Evolutionary conservation across 2,888 invertebrate species (phyloP).

Genomic region (Prostheceraeus crozeri): DNA sequence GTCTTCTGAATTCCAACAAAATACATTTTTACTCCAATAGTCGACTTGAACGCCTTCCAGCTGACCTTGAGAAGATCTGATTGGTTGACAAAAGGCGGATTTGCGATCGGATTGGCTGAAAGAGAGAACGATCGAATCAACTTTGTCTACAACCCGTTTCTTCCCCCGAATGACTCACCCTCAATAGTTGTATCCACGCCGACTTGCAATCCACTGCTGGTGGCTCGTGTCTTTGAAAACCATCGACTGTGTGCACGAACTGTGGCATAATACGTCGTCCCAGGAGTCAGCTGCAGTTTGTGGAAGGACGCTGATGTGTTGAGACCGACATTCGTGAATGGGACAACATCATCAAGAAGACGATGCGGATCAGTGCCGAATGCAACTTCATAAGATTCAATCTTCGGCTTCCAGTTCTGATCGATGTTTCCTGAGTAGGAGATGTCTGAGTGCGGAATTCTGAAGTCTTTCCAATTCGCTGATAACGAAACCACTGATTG

Average conservation of each 20-base stretch:
- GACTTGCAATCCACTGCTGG: conserved; percentile 5
- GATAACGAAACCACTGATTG: neutral
- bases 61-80: too few species aligned
- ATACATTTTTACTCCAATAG: too few species aligned
- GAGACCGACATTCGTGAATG: conserved; percentile 7
- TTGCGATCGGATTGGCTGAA: too few species aligned
- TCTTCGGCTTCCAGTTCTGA: neutral
- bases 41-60: too few species aligned
- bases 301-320: neutral
- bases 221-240: neutral
- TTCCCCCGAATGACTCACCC: conserved; percentile 12
- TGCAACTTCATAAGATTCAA: conserved; percentile 12
- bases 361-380: neutral
- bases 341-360: neutral
- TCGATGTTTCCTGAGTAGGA: conserved; percentile 5
- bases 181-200: neutral
- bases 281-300: neutral
- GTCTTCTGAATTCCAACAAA: too few species aligned
- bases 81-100: too few species aligned
- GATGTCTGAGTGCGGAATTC: conserved; percentile 11
- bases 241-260: conserved; percentile 8
- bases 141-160: too few species aligned
- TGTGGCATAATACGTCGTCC: conserved; percentile 15
- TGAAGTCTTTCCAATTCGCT: conserved; percentile 8
- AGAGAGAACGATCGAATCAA: too few species aligned